Percentiles rank a stretch among this genome's conserved stretches.
phyloP scores from a whole-genome alignment of 2,797 vertebrate genomes.

The Poecilia gillii region DNA sequence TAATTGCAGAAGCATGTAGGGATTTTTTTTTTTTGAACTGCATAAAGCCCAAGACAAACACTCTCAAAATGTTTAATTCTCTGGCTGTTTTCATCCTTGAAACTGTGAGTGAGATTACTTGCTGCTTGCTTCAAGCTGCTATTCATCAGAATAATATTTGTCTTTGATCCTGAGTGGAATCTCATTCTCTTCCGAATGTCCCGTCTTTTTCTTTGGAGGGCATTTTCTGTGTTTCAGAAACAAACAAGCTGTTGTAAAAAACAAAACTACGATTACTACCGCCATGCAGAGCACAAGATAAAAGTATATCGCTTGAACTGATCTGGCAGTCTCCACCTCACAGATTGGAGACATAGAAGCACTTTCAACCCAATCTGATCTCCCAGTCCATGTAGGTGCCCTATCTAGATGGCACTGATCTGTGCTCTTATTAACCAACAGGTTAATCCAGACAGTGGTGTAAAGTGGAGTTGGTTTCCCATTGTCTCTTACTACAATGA shows the following conservation, averaged over 20 bases:
- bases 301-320: conserved; percentile 49
- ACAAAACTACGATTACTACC: conserved; percentile 61
- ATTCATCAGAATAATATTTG: conserved; percentile 70
- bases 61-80: conserved; percentile 49
- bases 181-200: conserved; percentile 51
- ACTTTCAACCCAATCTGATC: conserved; percentile 35
- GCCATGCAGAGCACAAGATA: conserved; percentile 70
- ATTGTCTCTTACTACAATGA: conserved; percentile 80
- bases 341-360: conserved; percentile 55
- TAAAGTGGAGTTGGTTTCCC: conserved; percentile 81
- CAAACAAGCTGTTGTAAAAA: conserved; percentile 60
- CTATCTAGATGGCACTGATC: conserved; percentile 73
- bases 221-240: conserved; percentile 64
- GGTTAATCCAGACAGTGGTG: conserved; percentile 81
- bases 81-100: conserved; percentile 43
- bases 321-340: conserved; percentile 38
- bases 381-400: conserved; percentile 66
- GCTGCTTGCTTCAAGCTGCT: conserved; percentile 49
- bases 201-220: conserved; percentile 25
- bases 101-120: conserved; percentile 47
- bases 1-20: conserved; percentile 20
- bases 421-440: conserved; percentile 79
- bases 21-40: conserved; percentile 26
- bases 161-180: conserved; percentile 70
- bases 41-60: conserved; percentile 48